phyloP scores from a whole-genome alignment of 1,140 invertebrate genomes.

The Xylocopa sonorina region DNA sequence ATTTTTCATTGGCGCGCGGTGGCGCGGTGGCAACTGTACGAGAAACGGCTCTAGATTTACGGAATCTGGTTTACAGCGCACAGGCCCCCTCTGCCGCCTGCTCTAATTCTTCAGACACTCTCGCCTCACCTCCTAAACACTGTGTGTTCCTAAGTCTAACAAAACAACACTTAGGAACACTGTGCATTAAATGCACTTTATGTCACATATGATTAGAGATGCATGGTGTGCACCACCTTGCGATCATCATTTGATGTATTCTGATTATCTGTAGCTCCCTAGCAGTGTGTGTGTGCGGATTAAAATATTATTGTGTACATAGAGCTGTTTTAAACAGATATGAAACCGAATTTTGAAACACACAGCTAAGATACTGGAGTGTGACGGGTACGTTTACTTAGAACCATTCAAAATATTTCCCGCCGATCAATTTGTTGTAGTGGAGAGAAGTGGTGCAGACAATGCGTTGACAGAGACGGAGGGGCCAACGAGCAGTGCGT shows the following conservation, averaged over 20 bases:
- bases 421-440: slow-evolving; percentile 80
- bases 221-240: slow-evolving; percentile 15
- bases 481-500: slow-evolving; percentile 69
- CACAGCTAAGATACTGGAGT: slow-evolving; percentile 79
- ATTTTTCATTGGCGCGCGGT: slow-evolving; percentile 66
- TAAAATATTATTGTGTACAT: not conserved
- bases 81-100: slow-evolving; percentile 51
- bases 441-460: slow-evolving; percentile 78
- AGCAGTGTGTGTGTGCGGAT: not conserved
- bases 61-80: slow-evolving; percentile 35
- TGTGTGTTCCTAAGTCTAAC: slow-evolving; percentile 18
- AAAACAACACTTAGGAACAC: slow-evolving; percentile 37
- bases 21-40: slow-evolving; percentile 67
- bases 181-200: not conserved
- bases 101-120: slow-evolving; percentile 38
- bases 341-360: slow-evolving; percentile 63
- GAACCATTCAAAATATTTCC: slow-evolving; percentile 81
- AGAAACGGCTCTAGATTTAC: slow-evolving; percentile 47
- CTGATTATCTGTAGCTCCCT: not conserved
- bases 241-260: not conserved
- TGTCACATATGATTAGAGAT: not conserved
- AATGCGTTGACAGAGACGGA: slow-evolving; percentile 78
- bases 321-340: slow-evolving; percentile 64
- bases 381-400: slow-evolving; percentile 79
- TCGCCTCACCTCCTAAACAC: slow-evolving; percentile 33